Evolutionary conservation across 2,113 vertebrate genomes (phyloP), one percentile per base, ranked within the genome.

Genomic region (Phylloscopus trochiloides): DNA sequence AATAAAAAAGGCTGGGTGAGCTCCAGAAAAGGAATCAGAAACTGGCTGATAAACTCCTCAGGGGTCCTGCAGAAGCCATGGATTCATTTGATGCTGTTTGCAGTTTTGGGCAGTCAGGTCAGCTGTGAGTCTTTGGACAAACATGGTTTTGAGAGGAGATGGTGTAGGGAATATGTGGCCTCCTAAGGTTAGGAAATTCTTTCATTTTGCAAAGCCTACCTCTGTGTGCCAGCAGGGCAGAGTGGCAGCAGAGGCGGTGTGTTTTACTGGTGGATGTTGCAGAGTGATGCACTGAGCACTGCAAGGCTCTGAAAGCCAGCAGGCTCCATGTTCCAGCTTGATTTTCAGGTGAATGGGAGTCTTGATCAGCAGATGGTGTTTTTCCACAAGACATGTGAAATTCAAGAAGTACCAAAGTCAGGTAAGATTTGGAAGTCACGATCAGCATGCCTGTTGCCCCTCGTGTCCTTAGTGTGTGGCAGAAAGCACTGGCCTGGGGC

Each of bases 361-460:
- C 36, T 43, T 51, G 19, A 40, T 71, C 22, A 42, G 43, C 5
- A 1, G 42, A 42, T 67, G n/a, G 29, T 71, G 55, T n/a, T 89
- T 89, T 87, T 43, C 42, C 13, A 66, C 18, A 45, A 57, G 50
- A 48, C 4, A 4, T 0, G 1, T 66, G 81, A 68, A 72, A 76
- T 52, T 73, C 36, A 48, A 50, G 63, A n/a, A 85, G 7, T 22
- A 38, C 13, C 2, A 11, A 71, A 71, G 34, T 58, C 38, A 25
- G 73, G 61, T 28, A 84, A 77, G 70, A 2, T 0, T 0, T 70
- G 50, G 18, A 74, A 67, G 36, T 63, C 12, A 1, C 0, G 0
- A 17, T 54, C 14, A 22, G 24, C 0, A 0, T 66, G 58, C 25
- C n/a, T 77, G 45, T 74, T 74, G 47, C 7, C n/a, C 54, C 20